A percentile compares a stretch with the other conserved stretches of the same genome.
These are phyloP conservation scores for Eristalis intricaria DNA, from an alignment of 2,888 invertebrate genomes.

Conservation along the genomic window DNA sequence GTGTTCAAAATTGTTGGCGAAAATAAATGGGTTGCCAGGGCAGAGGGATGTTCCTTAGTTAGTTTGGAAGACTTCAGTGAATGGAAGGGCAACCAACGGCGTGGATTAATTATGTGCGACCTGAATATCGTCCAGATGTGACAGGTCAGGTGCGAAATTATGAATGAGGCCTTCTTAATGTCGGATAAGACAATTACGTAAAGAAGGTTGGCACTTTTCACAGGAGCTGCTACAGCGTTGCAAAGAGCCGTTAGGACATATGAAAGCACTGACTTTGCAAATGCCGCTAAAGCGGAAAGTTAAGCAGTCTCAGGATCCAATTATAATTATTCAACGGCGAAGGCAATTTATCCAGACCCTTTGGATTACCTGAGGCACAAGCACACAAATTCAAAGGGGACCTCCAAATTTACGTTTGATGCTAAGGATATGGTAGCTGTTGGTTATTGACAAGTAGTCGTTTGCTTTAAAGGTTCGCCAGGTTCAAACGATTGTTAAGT, in stretches of 20 bases:
- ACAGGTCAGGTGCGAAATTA: neutral
- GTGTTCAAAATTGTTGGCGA: constrained; percentile 3
- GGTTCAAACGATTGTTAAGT: too few relatives aligned
- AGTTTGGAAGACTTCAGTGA: neutral
- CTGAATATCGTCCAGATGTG: neutral
- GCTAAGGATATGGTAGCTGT: too few relatives aligned
- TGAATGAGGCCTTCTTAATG: neutral
- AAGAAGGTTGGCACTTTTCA: too few relatives aligned
- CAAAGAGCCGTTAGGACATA: neutral
- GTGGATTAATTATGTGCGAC: neutral
- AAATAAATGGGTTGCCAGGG: neutral
- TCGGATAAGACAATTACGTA: neutral
- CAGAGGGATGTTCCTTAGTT: too few relatives aligned
- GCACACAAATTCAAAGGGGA: too few relatives aligned
- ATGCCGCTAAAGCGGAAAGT: neutral
- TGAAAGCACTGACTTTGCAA: neutral
- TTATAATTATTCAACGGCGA: neutral
- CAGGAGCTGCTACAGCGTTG: neutral
- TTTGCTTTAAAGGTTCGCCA: too few relatives aligned
- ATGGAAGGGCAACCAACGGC: neutral
- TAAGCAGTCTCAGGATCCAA: neutral
- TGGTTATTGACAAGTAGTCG: too few relatives aligned
- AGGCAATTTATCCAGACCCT: too few relatives aligned
- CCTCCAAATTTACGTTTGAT: too few relatives aligned
- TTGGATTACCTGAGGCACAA: too few relatives aligned